A percentile compares a stretch with the other conserved stretches of the same genome.
Conservation (phyloP, 2,797 vertebrate genomes). For the Alectoris magna region DNA sequence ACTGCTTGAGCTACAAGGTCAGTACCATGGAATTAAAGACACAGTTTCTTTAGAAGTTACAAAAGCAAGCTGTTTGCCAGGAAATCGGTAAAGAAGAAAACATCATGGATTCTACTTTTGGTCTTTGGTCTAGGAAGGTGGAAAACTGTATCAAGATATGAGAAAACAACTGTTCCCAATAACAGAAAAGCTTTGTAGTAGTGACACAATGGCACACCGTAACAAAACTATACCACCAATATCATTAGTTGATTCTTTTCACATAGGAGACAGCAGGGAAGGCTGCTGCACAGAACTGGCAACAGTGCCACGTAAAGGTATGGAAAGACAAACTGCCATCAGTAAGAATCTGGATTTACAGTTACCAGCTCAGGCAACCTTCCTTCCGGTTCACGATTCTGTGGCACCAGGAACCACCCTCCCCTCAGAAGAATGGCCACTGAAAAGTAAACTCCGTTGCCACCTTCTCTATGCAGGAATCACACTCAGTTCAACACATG, state of each 20-base stretch:
- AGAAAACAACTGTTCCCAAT: not conserved
- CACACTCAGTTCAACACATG: not conserved
- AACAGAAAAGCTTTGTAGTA: fast-evolving
- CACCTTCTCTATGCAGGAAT: not conserved
- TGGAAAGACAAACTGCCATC: not conserved
- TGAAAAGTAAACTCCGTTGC: not conserved
- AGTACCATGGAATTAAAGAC: not conserved
- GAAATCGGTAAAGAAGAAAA: not conserved
- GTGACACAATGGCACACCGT: not conserved
- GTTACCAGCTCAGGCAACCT: not conserved
- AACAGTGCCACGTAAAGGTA: not conserved
- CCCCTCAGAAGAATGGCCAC: not conserved
- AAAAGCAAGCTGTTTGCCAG: not conserved
- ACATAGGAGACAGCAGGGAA: not conserved
- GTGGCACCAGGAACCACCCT: fast-evolving
- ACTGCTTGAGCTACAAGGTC: too few species aligned
- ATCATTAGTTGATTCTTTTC: not conserved
- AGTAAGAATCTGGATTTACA: fast-evolving
- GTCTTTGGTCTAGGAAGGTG: not conserved
- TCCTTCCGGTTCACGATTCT: not conserved
- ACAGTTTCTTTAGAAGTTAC: not conserved
- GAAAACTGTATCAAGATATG: not conserved
- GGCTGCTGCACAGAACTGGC: not conserved
- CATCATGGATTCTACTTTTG: not conserved
- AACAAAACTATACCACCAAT: not conserved